A percentile compares a stretch with the other conserved stretches of the same genome.
These are phyloP conservation scores for Pandemis corylana DNA, from an alignment of 2,888 invertebrate genomes.

Conservation along the genomic window DNA sequence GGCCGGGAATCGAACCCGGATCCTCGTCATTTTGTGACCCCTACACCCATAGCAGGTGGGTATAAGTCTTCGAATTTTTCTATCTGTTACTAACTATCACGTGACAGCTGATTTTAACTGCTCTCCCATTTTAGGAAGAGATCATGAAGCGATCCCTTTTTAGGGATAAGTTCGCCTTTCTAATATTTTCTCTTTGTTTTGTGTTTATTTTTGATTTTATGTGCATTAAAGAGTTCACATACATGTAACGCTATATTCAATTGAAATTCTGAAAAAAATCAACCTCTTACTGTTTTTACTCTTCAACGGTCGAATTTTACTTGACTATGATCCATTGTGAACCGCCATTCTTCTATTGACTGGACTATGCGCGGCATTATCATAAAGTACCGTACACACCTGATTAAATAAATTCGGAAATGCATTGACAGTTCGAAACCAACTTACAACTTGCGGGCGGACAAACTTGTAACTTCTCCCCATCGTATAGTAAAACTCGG, in stretches of 20 bases:
- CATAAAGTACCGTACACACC: constrained; percentile 36
- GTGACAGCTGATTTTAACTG: too few species aligned
- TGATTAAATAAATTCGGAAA: constrained; percentile 40
- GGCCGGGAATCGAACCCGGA: too few species aligned
- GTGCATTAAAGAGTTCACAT: too few species aligned
- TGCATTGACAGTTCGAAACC: constrained; percentile 17
- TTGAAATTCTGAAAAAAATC: neutral
- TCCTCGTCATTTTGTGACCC: too few species aligned
- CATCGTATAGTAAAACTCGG: neutral
- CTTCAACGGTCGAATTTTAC: neutral
- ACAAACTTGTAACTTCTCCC: neutral
- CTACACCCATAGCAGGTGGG: too few species aligned
- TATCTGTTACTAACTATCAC: too few species aligned
- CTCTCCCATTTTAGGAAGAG: too few species aligned
- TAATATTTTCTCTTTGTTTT: too few species aligned
- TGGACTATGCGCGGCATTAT: constrained; percentile 3
- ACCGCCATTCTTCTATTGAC: neutral
- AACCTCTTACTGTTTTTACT: neutral
- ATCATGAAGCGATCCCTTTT: too few species aligned
- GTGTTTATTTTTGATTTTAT: too few species aligned
- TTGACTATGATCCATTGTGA: neutral
- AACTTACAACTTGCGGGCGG: constrained; percentile 9
- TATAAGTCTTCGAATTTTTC: too few species aligned
- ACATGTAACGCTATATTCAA: neutral
- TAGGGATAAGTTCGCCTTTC: too few species aligned